phyloP scores from a whole-genome alignment of 2,113 vertebrate species.

The Gavialis gangeticus region DNA sequence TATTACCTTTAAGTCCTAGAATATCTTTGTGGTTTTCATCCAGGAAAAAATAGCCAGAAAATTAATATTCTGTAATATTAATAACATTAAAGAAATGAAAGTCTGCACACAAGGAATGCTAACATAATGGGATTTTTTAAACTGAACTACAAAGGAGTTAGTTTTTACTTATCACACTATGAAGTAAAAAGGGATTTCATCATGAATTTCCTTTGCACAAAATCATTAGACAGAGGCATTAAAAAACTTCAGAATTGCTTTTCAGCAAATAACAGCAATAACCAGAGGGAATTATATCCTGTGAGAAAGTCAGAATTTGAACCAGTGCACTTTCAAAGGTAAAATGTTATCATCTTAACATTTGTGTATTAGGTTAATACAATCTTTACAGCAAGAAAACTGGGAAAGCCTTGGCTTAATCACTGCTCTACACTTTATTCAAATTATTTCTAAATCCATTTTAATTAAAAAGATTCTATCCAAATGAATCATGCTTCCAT shows the following conservation, averaged over 20 bases:
- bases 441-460: not conserved
- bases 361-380: not conserved
- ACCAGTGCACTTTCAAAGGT: not conserved
- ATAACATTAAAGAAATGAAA: not conserved
- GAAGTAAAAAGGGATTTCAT: conserved; percentile 23
- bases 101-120: not conserved
- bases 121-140: too few species aligned
- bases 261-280: not conserved
- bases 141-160: conserved; percentile 1
- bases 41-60: not conserved
- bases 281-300: not conserved
- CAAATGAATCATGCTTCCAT: not conserved
- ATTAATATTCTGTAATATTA: not conserved
- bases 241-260: not conserved
- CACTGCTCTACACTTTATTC: not conserved
- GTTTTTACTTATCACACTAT: conserved; percentile 7
- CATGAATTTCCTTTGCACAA: not conserved
- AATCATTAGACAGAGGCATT: not conserved
- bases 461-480: not conserved
- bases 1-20: not conserved
- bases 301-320: not conserved
- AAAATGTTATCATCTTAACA: not conserved
- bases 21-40: not conserved
- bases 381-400: not conserved
- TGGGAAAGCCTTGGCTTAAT: not conserved